Evolutionary conservation across 2,888 invertebrate species (phyloP), one percentile per base, ranked within the genome.

Genomic region (Cynaeus angustus): DNA sequence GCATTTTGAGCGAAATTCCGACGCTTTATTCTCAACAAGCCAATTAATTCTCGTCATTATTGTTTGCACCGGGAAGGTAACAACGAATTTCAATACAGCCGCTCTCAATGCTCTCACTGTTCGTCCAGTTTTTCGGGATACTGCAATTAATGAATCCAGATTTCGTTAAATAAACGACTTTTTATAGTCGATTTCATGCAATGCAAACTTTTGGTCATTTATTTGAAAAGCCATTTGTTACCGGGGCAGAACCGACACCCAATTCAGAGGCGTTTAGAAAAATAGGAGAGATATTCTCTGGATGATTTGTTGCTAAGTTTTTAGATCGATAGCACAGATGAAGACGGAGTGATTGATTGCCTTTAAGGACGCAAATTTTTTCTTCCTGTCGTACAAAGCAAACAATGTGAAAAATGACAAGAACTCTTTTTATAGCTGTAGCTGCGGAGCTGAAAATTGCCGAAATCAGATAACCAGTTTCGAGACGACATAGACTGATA

Each of bases 301-400:
- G 38, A 65, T 65, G 55, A 65, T 65, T 65, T 38, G 55, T 68
- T 56, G 56, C 55, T 21, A 16, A 41, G 21, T 61, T 53, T 14
- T 33, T 13, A 26, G 56, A 46, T 68, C 68, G 61, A 68, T 68
- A 61, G 30, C 55, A 46, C 12, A 21, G 53, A 46, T 55, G 68
- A 46, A 48, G 55, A 61, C 68, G 21, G 53, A 9, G 28, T 68
- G 68, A 68, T 68, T 48, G 68, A 68, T 68, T 68, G 16, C 53
- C 46, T 33, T 41, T 16, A 7, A 6, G 33, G 33, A 7, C 5
- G 5, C 6, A 33, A 7, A n/a, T n/a, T n/a, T 33, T 33, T 33
- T n/a, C 9, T 2, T 6, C 7, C 9, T 33, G 33, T 33, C 33
- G 33, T 7, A 33, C 33, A n/a, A 33, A 7, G 6, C 21, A 21